Evolutionary conservation across 2,797 vertebrate species (phyloP), one percentile per base, ranked within the genome.

Genomic region (Pipistrellus pygmaeus): DNA sequence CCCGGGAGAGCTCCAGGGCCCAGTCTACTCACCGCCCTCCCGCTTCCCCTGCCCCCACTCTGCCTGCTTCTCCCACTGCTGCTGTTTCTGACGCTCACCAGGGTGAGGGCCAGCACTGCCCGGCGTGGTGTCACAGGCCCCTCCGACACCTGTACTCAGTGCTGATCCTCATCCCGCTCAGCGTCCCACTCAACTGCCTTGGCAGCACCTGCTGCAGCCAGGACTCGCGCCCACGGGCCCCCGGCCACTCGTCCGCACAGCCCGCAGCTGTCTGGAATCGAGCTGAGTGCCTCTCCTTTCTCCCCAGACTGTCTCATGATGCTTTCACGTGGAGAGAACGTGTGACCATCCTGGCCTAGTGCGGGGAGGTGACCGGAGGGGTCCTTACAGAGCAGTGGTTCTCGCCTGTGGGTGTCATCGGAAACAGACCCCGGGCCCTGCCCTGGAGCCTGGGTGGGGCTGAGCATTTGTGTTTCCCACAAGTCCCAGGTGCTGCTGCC

Each of bases 321-420:
- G n/a, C n/a, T n/a, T n/a, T n/a, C 21, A 3, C 1, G 1, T 35
- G 23, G 18, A 3, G 10, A 23, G 48, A 12, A 25, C 13, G 1
- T 64, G 32, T 27, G 30, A 38, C 3, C 1, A 23, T 18, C 2
- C n/a, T 64, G 72, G 21, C 44, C 60, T n/a, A n/a, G 21, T 0
- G 2, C 48, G 15, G 32, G 38, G 53, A 6, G 84, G 21, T 0
- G 1, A 8, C 17, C 5, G 0, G 21, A 71, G 38, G 10, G 6
- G 3, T 25, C 27, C 1, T 2, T 15, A 11, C 38, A 17, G 1
- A 57, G 27, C 11, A 5, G 68, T 4, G 41, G 41, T 4, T 68
- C 27, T 62, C 11, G 12, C 25, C 11, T 30, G 30, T 3, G n/a
- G 30, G 20, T 30, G 64, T 41, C 8, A 38, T 17, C 8, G 27